Base-by-base conservation (phyloP, 30 jellyfish, hydroid and myxozoan genomes). In the Chrysaora quinquecirrha region DNA sequence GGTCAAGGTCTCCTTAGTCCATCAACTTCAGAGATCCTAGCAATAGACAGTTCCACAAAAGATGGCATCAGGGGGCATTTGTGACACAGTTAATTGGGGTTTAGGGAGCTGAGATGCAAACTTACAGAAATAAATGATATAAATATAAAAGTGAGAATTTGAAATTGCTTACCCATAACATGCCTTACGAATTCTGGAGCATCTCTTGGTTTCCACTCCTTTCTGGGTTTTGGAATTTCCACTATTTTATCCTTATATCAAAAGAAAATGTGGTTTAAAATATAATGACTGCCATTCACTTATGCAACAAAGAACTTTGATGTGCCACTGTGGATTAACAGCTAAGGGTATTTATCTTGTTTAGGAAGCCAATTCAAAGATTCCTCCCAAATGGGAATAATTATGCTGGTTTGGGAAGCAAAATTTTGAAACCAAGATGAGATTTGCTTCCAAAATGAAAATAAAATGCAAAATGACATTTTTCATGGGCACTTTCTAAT, bases 111-210 rank as follows among this genome's bases (percentile, higher is more conserved):
- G n/a, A n/a, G n/a, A 43, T 16, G 58, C 16, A 43, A 43, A 6
- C 58, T 43, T 6, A 43, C 58, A 43, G 58, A 16, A 16, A 9
- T 43, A 16, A 43, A 16, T 43, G n/a, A n/a, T n/a, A n/a, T n/a
- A n/a, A n/a, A n/a, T n/a, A n/a, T n/a, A n/a, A n/a, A n/a, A n/a
- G n/a, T n/a, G n/a, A n/a, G n/a, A n/a, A n/a, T n/a, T n/a, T n/a
- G n/a, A n/a, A n/a, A n/a, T n/a, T n/a, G n/a, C 91, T 61, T 72
- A 93, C 98, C 99, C 99, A 94, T 94, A 0, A 94, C 99, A 88
- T 94, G 99, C 21, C 99, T 87, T 7, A 94, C 99, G 87, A 94
- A 94, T 60, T 94, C 99, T 14, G 99, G 94, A 12, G 99, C 85
- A 43, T 87, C 96, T 72, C 99, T 75, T 9, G 97, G 96, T 58